These are phyloP conservation scores for Limosa lapponica DNA, from an alignment of 2,797 vertebrate genomes.

Conservation along the genomic window DNA sequence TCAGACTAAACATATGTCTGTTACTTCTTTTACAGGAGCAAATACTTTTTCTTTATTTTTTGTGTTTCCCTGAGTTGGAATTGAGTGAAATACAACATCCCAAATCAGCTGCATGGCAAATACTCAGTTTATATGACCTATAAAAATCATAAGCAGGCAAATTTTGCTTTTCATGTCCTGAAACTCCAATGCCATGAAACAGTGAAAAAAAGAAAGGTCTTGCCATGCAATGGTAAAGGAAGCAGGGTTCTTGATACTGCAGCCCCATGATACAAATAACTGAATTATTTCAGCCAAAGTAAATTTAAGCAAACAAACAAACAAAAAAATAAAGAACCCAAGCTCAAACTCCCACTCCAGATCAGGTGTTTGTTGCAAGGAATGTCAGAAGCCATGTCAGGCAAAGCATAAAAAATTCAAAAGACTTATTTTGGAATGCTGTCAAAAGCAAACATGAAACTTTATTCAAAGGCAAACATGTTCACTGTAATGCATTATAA, in stretches of 20 bases:
- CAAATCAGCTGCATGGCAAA: background rate
- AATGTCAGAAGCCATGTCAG: background rate
- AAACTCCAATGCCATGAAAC: background rate
- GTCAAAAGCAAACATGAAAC: background rate
- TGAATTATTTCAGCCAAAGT: background rate
- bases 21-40: background rate
- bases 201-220: background rate
- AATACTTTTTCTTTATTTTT: background rate
- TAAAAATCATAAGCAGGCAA: background rate
- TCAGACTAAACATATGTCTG: background rate
- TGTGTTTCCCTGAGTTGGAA: background rate
- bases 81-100: background rate
- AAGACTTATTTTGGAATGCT: conserved; percentile 1
- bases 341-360: background rate
- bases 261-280: background rate
- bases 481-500: background rate
- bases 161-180: background rate
- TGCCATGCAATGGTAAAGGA: background rate
- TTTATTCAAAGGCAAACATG: background rate
- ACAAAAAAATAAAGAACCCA: background rate
- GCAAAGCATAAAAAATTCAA: background rate
- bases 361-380: background rate
- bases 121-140: background rate
- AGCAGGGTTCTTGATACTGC: background rate
- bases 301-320: background rate